Conservation (phyloP, 2,797 vertebrate species). For the Phalanger gymnotis region DNA sequence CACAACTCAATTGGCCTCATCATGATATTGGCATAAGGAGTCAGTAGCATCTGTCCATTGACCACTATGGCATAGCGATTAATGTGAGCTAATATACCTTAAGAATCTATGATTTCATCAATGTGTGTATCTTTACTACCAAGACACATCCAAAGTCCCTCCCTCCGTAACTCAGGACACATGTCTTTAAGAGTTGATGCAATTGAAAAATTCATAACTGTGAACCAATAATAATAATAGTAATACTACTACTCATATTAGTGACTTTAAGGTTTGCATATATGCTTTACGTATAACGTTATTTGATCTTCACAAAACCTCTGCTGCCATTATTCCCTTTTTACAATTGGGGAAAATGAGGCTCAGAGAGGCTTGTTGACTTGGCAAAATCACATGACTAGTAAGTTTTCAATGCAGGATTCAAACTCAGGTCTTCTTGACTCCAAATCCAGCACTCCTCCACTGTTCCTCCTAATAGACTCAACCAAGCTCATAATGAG, state of each 20-base stretch:
- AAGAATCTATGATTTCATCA: neutral
- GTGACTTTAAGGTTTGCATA: neutral
- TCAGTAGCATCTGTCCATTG: neutral
- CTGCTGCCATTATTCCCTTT: neutral
- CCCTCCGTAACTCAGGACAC: neutral
- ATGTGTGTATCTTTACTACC: neutral
- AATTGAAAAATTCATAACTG: neutral
- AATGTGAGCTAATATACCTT: neutral
- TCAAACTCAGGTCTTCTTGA: neutral
- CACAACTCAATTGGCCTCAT: neutral
- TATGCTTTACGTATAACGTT: neutral
- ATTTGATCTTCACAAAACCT: neutral
- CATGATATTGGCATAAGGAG: neutral
- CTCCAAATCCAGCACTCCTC: neutral
- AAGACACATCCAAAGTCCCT: neutral
- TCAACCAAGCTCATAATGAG: neutral
- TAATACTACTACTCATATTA: neutral
- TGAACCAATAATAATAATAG: neutral
- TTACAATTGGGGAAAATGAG: neutral
- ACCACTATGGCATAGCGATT: neutral
- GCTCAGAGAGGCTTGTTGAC: neutral
- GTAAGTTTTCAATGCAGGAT: neutral
- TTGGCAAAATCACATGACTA: neutral
- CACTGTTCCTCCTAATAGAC: neutral
- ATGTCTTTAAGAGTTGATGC: neutral